These are phyloP conservation scores for Apodemia zela DNA, from an alignment of 2,888 invertebrate genomes.

Conservation along the genomic window DNA sequence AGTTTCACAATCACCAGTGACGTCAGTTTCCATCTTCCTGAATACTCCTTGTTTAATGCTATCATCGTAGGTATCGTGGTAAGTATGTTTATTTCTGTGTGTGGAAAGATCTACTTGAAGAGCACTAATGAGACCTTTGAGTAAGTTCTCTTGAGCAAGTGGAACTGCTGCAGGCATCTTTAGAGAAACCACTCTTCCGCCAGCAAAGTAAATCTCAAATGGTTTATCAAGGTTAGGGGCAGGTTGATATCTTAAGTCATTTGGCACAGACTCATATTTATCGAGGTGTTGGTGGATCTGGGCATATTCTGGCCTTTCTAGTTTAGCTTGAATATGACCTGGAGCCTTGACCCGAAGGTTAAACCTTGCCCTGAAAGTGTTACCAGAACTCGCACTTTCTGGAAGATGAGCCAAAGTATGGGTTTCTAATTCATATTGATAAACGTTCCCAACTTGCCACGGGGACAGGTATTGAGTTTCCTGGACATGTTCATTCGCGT, in stretches of 20 bases:
- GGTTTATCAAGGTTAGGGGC: slow-evolving; percentile 77
- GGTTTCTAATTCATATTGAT: slow-evolving; percentile 80
- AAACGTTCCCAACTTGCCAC: slow-evolving; percentile 81
- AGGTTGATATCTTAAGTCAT: slow-evolving; percentile 72
- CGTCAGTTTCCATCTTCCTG: slow-evolving; percentile 85
- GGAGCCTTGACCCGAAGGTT: slow-evolving; percentile 73
- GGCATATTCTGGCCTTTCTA: slow-evolving; percentile 76
- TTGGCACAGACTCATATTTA: slow-evolving; percentile 45
- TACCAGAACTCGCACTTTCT: slow-evolving; percentile 72
- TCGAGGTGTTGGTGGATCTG: slow-evolving; percentile 76
- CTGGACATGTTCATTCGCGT: background rate
- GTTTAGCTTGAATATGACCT: slow-evolving; percentile 64
- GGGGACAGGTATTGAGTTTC: slow-evolving; percentile 51
- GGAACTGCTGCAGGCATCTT: slow-evolving; percentile 74
- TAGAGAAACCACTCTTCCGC: slow-evolving; percentile 82
- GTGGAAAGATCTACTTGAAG: slow-evolving; percentile 84
- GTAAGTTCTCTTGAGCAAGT: slow-evolving; percentile 84
- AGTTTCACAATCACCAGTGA: slow-evolving; percentile 86
- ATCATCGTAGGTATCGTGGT: slow-evolving; percentile 66
- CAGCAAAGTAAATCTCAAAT: slow-evolving; percentile 81
- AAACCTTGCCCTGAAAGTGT: slow-evolving; percentile 76
- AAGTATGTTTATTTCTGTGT: slow-evolving; percentile 70
- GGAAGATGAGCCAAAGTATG: slow-evolving; percentile 81
- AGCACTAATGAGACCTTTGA: slow-evolving; percentile 85
- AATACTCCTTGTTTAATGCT: slow-evolving; percentile 78